These are phyloP conservation scores for Spea hammondii DNA, from an alignment of 2,797 vertebrate species.

Conservation along the genomic window DNA sequence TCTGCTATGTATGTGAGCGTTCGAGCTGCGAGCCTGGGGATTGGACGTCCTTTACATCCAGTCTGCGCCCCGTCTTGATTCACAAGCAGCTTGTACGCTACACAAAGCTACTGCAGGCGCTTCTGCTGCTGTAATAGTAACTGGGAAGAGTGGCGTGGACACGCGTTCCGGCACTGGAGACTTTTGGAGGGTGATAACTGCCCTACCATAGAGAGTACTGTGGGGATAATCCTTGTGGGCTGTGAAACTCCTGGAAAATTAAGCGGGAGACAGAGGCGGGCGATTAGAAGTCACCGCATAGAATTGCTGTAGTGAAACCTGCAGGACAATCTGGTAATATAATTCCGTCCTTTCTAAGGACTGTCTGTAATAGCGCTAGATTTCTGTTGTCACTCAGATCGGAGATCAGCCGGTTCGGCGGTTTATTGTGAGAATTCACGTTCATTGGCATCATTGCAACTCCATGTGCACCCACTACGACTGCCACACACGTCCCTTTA, in stretches of 20 bases:
- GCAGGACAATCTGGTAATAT: constrained; percentile 31
- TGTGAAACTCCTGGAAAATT: constrained; percentile 28
- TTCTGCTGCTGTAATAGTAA: constrained; percentile 5
- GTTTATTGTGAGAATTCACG: not conserved
- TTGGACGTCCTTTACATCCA: constrained; percentile 38
- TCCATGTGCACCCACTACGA: constrained; percentile 34
- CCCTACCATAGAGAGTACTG: constrained; percentile 12
- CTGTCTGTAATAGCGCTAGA: not conserved
- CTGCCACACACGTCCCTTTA: constrained; percentile 3
- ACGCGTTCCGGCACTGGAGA: constrained; percentile 25
- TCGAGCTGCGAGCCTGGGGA: constrained; percentile 30
- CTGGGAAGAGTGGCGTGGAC: not conserved
- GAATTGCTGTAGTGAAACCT: constrained; percentile 20
- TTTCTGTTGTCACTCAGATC: not conserved
- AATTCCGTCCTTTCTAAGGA: constrained; percentile 5
- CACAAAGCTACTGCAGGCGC: constrained; percentile 21
- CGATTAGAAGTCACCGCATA: constrained; percentile 32
- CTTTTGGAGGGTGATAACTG: not conserved
- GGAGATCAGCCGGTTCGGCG: not conserved
- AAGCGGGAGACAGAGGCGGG: constrained; percentile 5
- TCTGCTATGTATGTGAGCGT: constrained; percentile 40
- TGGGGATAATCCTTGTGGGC: constrained; percentile 27
- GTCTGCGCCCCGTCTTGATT: constrained; percentile 29
- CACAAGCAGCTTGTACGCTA: constrained; percentile 9
- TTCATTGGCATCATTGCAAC: constrained; percentile 18